Conservation (phyloP, 2,888 invertebrate species). For the Nowickia ferox region DNA sequence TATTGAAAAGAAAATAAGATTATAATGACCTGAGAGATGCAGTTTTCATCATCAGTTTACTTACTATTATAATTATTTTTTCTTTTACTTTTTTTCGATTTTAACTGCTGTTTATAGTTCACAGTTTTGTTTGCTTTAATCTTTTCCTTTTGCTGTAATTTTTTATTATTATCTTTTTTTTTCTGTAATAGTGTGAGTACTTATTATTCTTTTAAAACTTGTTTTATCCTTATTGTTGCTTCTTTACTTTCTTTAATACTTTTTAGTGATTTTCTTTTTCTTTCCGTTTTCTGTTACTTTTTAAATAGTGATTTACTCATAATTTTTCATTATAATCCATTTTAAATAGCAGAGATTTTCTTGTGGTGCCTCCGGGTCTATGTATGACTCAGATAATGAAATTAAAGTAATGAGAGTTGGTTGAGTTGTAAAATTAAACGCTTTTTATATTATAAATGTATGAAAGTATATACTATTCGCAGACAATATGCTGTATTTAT, state of each 20-base stretch:
- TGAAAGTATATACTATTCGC: no score
- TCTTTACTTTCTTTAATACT: conserved; percentile 1
- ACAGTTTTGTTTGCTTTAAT: conserved; percentile 57
- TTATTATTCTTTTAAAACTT: background rate
- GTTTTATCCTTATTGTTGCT: background rate
- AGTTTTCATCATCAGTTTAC: conserved; percentile 16
- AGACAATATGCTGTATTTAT: background rate
- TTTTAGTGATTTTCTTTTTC: background rate
- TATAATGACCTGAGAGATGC: background rate
- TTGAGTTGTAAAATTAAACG: conserved; percentile 59
- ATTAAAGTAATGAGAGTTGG: conserved; percentile 56
- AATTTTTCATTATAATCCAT: conserved; percentile 47
- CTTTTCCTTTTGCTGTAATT: background rate
- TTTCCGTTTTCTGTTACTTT: conserved; percentile 1
- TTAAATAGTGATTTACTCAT: conserved; percentile 56
- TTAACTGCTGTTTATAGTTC: conserved; percentile 32
- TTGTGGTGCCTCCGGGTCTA: background rate
- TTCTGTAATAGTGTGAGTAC: no score
- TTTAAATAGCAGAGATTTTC: background rate
- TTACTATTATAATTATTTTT: background rate
- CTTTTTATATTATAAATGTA: background rate
- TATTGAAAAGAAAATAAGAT: no score
- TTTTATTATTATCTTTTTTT: no score
- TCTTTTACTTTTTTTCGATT: conserved; percentile 14
- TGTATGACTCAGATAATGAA: conserved; percentile 48